Conservation (phyloP, 1,140 invertebrate species). For the Aphaenogaster ashmeadi region DNA sequence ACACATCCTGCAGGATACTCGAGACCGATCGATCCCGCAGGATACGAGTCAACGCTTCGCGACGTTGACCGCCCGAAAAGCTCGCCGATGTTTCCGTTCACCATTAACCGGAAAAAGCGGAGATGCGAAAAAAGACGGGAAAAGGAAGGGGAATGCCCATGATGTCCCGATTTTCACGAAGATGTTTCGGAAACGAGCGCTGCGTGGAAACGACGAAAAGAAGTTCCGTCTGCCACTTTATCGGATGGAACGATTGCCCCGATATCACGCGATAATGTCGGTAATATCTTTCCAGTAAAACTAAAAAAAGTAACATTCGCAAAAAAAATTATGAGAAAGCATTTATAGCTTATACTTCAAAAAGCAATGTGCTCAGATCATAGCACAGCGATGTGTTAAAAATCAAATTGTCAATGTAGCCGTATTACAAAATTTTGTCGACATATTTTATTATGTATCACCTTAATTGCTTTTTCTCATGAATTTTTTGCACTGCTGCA, state of each 20-base stretch:
- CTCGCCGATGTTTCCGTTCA: conserved; percentile 59
- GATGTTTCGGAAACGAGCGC: conserved; percentile 42
- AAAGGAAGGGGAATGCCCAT: background rate
- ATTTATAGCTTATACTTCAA: background rate
- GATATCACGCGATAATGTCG: background rate
- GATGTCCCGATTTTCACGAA: background rate
- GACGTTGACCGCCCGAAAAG: conserved; percentile 62
- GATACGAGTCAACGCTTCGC: conserved; percentile 61
- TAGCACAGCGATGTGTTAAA: background rate
- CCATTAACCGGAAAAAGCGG: conserved; percentile 34
- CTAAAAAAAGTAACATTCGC: conserved; percentile 1
- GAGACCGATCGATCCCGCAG: conserved; percentile 69
- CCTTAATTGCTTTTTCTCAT: background rate
- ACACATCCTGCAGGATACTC: conserved; percentile 69
- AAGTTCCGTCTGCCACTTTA: conserved; percentile 37
- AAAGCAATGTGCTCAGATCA: background rate
- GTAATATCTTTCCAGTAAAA: background rate
- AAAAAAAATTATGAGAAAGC: background rate
- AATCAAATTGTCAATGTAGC: background rate
- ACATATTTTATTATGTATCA: background rate
- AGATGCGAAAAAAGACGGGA: background rate
- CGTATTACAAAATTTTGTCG: background rate
- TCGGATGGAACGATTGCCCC: conserved; percentile 4
- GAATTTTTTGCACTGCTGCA: background rate
- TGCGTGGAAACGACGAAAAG: conserved; percentile 37